These are phyloP conservation scores for Aplidium turbinatum DNA, from an alignment of 23 tunicate species.

Conservation along the genomic window DNA sequence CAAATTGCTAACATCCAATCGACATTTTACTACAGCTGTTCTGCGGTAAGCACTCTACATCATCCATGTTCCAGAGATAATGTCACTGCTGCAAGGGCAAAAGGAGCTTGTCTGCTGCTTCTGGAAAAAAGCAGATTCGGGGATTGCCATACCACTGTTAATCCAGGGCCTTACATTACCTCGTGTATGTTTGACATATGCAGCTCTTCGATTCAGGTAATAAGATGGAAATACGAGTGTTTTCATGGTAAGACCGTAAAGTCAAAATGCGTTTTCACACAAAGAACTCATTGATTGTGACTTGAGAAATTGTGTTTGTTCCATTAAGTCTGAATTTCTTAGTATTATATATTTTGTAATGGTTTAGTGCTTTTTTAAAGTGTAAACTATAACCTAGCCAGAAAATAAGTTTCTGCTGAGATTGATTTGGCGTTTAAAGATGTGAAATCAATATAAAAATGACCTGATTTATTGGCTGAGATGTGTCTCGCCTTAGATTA, in stretches of 20 bases:
- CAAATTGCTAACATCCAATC: no score
- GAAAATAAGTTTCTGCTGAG: no score
- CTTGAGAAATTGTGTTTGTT: no score
- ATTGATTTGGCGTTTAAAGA: no score
- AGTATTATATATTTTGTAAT: no score
- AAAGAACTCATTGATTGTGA: no score
- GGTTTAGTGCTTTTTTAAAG: no score
- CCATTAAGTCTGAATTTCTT: no score
- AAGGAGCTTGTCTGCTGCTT: conserved; percentile 42
- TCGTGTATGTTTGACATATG: conserved; percentile 81
- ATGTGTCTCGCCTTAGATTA: no score
- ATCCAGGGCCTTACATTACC: conserved; percentile 41
- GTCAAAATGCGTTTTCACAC: neutral
- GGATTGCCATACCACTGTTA: conserved; percentile 46
- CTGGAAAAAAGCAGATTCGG: conserved; percentile 42
- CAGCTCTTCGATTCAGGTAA: conserved; percentile 68
- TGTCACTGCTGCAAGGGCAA: conserved; percentile 21
- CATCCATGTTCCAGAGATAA: conserved; percentile 28
- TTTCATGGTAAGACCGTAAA: neutral
- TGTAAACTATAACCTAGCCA: no score
- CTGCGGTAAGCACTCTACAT: conserved; percentile 43
- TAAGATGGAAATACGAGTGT: neutral
- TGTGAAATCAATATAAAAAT: no score
- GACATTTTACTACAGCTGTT: conserved; percentile 78
- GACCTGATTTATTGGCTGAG: no score